These are phyloP conservation scores for Sarcophilus harrisii DNA, from an alignment of 2,797 vertebrate genomes.

Conservation along the genomic window DNA sequence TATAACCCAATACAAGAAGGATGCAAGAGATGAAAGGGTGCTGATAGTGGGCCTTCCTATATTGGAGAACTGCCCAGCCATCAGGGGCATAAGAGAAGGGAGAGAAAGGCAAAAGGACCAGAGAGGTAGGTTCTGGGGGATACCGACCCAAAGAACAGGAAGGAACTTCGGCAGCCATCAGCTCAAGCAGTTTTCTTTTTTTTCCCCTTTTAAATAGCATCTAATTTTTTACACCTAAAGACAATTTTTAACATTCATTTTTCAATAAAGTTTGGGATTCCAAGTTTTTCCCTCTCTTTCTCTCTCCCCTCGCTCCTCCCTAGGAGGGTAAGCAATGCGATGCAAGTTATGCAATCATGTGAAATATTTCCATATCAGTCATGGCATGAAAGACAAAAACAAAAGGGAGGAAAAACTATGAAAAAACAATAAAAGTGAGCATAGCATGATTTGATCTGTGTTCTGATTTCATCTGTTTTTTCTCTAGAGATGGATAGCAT, in stretches of 20 bases:
- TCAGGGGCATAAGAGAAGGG: neutral
- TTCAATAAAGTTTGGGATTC: no score
- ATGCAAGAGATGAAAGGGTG: neutral
- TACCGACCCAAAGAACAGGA: neutral
- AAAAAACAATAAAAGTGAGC: neutral
- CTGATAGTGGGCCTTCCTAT: neutral
- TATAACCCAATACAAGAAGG: neutral
- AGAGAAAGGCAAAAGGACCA: neutral
- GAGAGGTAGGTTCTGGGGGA: neutral
- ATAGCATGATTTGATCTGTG: accelerated
- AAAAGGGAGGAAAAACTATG: neutral
- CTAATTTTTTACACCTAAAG: neutral
- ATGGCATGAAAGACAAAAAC: neutral
- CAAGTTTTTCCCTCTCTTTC: no score
- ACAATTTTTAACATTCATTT: neutral
- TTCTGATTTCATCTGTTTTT: no score
- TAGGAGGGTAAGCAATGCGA: neutral
- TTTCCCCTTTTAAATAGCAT: neutral
- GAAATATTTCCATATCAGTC: neutral
- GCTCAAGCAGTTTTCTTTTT: neutral
- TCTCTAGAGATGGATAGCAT: neutral
- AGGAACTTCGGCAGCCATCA: neutral
- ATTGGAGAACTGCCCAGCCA: neutral
- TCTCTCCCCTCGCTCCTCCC: neutral
- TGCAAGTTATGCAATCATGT: neutral